A percentile compares a stretch with the other conserved stretches of the same genome.
phyloP scores from a whole-genome alignment of 2,797 vertebrate genomes.

The Scyliorhinus canicula region DNA sequence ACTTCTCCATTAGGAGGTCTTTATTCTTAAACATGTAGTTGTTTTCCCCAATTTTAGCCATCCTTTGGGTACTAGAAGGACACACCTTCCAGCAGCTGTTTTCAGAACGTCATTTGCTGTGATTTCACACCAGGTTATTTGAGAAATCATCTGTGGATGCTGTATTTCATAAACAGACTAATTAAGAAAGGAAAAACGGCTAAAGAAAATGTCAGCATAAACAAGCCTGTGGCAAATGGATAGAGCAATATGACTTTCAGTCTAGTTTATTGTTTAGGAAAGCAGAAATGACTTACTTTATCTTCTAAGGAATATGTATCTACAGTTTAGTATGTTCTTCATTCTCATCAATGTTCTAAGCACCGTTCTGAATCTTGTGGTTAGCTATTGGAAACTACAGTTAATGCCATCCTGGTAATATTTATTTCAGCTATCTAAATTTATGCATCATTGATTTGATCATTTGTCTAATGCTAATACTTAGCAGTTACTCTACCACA shows the following conservation, averaged over 20 bases:
- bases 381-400: neutral
- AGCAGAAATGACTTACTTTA: neutral
- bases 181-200: neutral
- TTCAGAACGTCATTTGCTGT: neutral
- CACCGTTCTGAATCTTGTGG: neutral
- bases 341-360: neutral
- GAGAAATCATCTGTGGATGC: neutral
- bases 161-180: neutral
- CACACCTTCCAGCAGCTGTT: neutral
- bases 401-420: neutral
- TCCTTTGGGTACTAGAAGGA: neutral
- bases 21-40: neutral
- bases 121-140: neutral
- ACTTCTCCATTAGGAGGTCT: neutral
- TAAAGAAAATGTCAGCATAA: neutral
- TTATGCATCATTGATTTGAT: neutral
- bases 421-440: neutral
- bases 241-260: neutral
- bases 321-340: neutral
- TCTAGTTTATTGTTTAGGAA: neutral
- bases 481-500: neutral
- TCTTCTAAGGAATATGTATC: neutral
- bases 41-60: neutral
- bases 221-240: neutral
- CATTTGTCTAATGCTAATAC: neutral